These are phyloP conservation scores for Eulemur macaco DNA, from an alignment of 2,113 vertebrate genomes.

Conservation along the genomic window DNA sequence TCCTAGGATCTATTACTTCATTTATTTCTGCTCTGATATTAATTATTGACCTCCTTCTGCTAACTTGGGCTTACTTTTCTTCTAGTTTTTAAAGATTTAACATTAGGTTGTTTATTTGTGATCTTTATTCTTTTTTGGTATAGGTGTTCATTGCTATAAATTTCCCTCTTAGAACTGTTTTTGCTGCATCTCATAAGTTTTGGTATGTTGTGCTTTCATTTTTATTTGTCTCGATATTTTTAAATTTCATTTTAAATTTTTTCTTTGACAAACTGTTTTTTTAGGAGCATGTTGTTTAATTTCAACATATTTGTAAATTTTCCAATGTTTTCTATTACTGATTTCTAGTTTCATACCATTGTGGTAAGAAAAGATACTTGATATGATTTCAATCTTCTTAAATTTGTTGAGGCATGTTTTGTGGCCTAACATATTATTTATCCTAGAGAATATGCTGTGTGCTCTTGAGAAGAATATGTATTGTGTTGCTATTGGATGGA, in stretches of 20 bases:
- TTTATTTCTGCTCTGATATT: background rate
- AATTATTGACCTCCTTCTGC: background rate
- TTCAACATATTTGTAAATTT: background rate
- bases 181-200: background rate
- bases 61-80: background rate
- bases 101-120: background rate
- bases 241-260: background rate
- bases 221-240: background rate
- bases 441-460: background rate
- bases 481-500: background rate
- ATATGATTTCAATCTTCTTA: background rate
- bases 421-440: background rate
- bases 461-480: background rate
- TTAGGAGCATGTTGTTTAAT: background rate
- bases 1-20: background rate
- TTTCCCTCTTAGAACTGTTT: background rate
- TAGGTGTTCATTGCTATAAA: background rate
- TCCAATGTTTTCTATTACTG: background rate
- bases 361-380: background rate
- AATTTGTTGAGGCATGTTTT: background rate
- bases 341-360: no score
- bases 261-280: background rate
- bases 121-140: background rate
- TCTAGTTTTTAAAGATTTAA: background rate
- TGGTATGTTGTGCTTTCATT: background rate